A percentile compares a stretch with the other conserved stretches of the same genome.
Evolutionary conservation across 2,797 vertebrate genomes (phyloP).

Genomic region (Taeniopygia guttata): DNA sequence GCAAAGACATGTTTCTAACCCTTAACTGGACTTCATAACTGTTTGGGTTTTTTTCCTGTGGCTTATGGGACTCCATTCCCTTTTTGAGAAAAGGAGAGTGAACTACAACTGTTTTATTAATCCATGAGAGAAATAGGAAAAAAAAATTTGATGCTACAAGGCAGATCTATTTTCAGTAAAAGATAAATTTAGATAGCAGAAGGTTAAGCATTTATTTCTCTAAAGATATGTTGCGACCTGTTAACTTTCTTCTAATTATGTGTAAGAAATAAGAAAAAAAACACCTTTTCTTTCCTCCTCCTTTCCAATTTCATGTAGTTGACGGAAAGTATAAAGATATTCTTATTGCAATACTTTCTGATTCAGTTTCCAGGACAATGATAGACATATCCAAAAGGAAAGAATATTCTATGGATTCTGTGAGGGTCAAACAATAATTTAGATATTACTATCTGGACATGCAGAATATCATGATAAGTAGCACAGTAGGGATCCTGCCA

Average conservation of each 20-base stretch:
- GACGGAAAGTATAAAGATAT: neutral
- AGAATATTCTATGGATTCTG: neutral
- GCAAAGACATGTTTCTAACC: rapidly evolving
- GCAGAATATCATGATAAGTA: neutral
- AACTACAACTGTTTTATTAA: neutral
- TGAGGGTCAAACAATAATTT: neutral
- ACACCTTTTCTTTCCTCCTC: rapidly evolving
- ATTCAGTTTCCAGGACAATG: neutral
- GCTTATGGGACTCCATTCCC: neutral
- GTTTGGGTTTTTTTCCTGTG: neutral
- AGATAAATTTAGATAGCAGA: neutral
- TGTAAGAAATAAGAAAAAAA: neutral
- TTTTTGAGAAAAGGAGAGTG: neutral
- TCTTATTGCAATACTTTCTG: neutral
- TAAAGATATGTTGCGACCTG: neutral
- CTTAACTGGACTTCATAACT: neutral
- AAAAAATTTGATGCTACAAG: neutral
- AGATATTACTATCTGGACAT: neutral
- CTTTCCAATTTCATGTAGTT: neutral
- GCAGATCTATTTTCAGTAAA: neutral
- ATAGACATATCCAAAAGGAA: neutral
- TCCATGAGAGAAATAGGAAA: neutral
- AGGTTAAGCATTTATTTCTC: neutral
- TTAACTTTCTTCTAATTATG: neutral
- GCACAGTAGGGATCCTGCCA: neutral